Conservation (phyloP, 2,888 invertebrate genomes). For the Acanthopleura granulata region DNA sequence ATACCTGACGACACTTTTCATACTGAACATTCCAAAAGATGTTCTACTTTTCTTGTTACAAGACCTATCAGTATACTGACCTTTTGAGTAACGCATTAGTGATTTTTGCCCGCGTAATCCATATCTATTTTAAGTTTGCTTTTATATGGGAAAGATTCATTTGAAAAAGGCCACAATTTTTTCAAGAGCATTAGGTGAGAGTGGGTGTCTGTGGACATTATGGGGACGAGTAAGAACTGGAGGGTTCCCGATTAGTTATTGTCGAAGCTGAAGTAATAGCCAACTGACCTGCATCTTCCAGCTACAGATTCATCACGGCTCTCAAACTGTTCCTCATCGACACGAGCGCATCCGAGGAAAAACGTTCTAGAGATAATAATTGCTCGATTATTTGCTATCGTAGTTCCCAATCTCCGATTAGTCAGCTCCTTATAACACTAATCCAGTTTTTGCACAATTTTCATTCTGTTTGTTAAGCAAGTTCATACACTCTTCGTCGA, state of each 20-base stretch:
- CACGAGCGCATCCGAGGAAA: too few relatives aligned
- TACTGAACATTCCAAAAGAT: neutral
- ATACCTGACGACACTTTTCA: neutral
- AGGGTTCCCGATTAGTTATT: neutral
- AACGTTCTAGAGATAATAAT: too few relatives aligned
- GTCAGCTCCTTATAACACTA: too few relatives aligned
- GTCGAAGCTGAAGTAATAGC: neutral
- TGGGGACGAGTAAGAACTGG: neutral
- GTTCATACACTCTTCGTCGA: too few relatives aligned
- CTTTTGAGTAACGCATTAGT: neutral
- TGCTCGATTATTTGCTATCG: too few relatives aligned
- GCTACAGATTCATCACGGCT: constrained; percentile 5
- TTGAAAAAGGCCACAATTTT: neutral
- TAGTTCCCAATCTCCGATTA: too few relatives aligned
- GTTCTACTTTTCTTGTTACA: too few relatives aligned
- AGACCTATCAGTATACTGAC: neutral
- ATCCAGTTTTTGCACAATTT: too few relatives aligned
- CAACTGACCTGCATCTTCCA: neutral
- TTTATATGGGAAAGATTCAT: neutral
- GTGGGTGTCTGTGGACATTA: neutral
- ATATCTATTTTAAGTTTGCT: neutral
- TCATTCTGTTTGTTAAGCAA: too few relatives aligned
- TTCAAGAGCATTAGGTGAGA: neutral
- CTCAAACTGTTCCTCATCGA: neutral
- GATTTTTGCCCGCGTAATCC: neutral